Evolutionary conservation across 1,140 invertebrate species (phyloP).

Genomic region (Oreohelix idahoensis): DNA sequence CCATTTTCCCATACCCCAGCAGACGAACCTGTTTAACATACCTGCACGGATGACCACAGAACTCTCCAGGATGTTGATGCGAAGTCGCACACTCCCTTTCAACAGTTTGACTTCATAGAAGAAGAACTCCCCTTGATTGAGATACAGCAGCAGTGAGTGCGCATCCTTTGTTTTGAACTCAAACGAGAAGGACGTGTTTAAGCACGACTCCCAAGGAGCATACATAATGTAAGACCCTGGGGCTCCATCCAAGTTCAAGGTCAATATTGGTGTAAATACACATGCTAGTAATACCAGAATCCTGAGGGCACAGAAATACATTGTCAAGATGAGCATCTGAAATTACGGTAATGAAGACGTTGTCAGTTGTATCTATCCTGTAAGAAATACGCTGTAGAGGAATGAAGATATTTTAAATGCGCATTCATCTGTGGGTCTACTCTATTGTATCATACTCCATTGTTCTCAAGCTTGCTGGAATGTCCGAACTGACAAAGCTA

Average conservation of each 20-base stretch:
- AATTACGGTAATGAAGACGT: neutral
- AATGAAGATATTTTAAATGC: no score
- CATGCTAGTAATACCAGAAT: neutral
- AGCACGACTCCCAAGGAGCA: neutral
- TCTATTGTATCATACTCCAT: no score
- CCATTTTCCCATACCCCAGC: no score
- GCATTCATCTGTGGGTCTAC: no score
- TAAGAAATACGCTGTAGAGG: no score
- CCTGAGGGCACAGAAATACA: neutral
- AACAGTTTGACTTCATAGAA: neutral
- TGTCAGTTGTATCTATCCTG: neutral
- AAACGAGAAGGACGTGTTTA: neutral
- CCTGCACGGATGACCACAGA: neutral
- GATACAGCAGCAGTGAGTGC: neutral
- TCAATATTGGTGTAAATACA: neutral
- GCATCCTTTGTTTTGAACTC: neutral
- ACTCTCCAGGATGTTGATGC: neutral
- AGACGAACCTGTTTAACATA: neutral
- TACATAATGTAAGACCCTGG: constrained; percentile 8
- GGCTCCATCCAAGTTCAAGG: constrained; percentile 13
- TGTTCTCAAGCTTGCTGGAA: no score
- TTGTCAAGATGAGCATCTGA: neutral
- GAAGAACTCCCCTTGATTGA: neutral
- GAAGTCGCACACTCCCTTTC: neutral
- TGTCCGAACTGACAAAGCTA: no score